Conservation (phyloP, 2,113 vertebrate genomes). For the Plectropomus leopardus region DNA sequence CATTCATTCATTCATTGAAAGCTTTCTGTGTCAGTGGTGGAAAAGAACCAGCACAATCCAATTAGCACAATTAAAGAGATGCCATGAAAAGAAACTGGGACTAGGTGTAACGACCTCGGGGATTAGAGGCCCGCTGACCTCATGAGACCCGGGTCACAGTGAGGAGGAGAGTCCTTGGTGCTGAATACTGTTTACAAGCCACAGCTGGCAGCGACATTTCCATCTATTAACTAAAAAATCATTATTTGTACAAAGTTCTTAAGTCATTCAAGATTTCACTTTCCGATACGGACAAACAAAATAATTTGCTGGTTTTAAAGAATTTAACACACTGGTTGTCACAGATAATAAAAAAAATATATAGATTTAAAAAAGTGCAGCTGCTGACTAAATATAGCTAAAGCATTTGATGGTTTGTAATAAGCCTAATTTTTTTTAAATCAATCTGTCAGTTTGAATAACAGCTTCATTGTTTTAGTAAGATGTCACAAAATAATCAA, state of each 20-base stretch:
- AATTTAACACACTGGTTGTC: background rate
- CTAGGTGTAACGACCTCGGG: slow-evolving; percentile 20
- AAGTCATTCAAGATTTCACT: background rate
- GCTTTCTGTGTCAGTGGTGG: slow-evolving; percentile 48
- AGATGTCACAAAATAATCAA: background rate
- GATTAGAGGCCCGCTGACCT: slow-evolving; percentile 65
- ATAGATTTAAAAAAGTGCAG: background rate
- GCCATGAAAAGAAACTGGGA: slow-evolving; percentile 59
- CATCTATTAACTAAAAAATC: too few relatives aligned
- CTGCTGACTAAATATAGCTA: background rate
- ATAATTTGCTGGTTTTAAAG: background rate
- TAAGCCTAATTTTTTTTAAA: background rate
- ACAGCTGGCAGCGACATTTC: background rate
- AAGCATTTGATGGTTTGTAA: background rate
- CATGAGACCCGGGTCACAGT: slow-evolving; percentile 31
- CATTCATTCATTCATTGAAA: slow-evolving; percentile 47
- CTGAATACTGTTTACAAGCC: background rate
- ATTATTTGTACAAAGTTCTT: background rate
- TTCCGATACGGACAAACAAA: background rate
- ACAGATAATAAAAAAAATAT: background rate
- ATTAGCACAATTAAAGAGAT: slow-evolving; percentile 63
- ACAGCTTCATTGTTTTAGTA: background rate
- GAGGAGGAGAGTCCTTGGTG: background rate
- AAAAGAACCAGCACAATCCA: slow-evolving; percentile 67
- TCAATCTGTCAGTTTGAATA: background rate